A percentile compares a stretch with the other conserved stretches of the same genome.
phyloP scores from a whole-genome alignment of 2,113 vertebrate species.

The Anarrhichthys ocellatus region DNA sequence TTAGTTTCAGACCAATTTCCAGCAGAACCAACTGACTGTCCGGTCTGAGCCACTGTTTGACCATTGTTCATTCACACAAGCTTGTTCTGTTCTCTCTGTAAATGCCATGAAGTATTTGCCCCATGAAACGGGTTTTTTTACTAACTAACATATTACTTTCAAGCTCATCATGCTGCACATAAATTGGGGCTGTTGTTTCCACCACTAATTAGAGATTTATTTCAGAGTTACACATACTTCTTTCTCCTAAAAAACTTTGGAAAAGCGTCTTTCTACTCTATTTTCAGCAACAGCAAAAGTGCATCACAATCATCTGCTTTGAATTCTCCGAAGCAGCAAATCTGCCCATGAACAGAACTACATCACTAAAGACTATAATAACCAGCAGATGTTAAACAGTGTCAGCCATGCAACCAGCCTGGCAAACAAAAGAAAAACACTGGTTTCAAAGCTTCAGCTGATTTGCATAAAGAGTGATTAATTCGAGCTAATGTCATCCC shows the following conservation, averaged over 20 bases:
- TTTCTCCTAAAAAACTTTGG: not conserved
- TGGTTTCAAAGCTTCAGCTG: slow-evolving; percentile 21
- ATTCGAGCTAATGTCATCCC: slow-evolving; percentile 50
- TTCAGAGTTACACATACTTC: not conserved
- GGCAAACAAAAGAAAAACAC: slow-evolving; percentile 50
- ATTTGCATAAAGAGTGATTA: slow-evolving; percentile 63
- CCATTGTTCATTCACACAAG: slow-evolving; percentile 1
- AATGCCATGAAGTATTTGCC: not conserved
- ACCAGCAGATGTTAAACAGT: slow-evolving; percentile 43
- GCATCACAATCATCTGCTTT: slow-evolving; percentile 1
- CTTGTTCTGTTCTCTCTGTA: not conserved
- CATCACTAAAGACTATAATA: slow-evolving; percentile 19
- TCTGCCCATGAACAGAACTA: slow-evolving; percentile 22
- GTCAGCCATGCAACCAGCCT: slow-evolving; percentile 20
- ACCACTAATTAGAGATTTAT: not conserved
- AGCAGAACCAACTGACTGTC: slow-evolving; percentile 22
- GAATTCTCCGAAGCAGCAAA: slow-evolving; percentile 1
- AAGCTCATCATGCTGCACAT: no score
- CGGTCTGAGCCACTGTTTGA: not conserved
- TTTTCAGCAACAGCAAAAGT: not conserved
- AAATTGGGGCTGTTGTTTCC: not conserved
- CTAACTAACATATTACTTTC: no score
- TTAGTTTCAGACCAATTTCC: slow-evolving; percentile 18
- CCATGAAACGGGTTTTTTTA: not conserved
- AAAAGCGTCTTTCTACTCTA: not conserved